Conservation (phyloP, 2,113 vertebrate species). For the Apistogramma diplotaenia region DNA sequence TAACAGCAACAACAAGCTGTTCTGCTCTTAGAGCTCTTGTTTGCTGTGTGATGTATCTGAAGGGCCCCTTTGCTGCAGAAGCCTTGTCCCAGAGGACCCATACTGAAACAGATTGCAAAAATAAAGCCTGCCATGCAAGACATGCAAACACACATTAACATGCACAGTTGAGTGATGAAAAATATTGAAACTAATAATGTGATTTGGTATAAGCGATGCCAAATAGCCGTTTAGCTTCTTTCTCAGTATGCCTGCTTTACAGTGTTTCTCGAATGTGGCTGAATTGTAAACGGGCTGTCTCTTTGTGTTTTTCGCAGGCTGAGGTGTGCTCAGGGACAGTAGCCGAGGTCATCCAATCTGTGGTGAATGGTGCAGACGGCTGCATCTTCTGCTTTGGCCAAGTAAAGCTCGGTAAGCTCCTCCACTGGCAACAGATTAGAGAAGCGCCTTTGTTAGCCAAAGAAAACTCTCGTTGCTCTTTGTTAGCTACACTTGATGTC, state of each 20-base stretch:
- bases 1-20: conserved; percentile 61
- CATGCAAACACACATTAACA: not conserved
- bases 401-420: conserved; percentile 78
- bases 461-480: conserved; percentile 60
- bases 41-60: conserved; percentile 68
- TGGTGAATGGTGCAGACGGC: conserved; percentile 95
- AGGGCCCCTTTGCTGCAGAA: conserved; percentile 45
- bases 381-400: conserved; percentile 99
- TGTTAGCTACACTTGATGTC: conserved; percentile 61
- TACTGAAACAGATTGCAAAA: conserved; percentile 69
- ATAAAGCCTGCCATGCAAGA: conserved; percentile 36
- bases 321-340: conserved; percentile 98
- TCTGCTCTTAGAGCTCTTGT: conserved; percentile 62
- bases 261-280: not conserved
- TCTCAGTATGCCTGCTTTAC: not conserved
- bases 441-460: conserved; percentile 52
- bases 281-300: conserved; percentile 19
- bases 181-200: conserved; percentile 18
- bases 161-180: conserved; percentile 22
- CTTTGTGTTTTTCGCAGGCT: conserved; percentile 77
- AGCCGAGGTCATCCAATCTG: conserved; percentile 96
- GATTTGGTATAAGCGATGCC: conserved; percentile 8
- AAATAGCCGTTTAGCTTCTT: conserved; percentile 20
- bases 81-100: conserved; percentile 63
- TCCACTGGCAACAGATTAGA: conserved; percentile 57